Percentiles rank a stretch among this genome's conserved stretches.
These are phyloP conservation scores for Ceryle rudis DNA, from an alignment of 2,797 vertebrate species.

Conservation along the genomic window DNA sequence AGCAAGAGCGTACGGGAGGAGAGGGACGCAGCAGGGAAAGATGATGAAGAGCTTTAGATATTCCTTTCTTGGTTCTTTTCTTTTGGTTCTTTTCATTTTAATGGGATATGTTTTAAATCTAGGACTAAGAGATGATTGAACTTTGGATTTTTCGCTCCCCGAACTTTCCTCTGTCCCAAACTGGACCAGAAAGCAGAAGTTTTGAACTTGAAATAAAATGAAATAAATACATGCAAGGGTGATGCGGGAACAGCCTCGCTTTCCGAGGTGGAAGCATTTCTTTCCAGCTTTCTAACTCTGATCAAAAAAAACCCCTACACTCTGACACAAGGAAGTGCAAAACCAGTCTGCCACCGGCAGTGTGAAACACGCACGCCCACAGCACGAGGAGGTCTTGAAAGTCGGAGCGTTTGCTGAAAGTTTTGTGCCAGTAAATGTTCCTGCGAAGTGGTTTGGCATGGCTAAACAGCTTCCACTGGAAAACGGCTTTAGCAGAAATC, in stretches of 20 bases:
- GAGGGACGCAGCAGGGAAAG: background rate
- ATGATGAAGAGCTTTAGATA: background rate
- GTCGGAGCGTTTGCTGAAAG: background rate
- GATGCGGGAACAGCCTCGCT: background rate
- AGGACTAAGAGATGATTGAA: background rate
- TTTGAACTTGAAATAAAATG: background rate
- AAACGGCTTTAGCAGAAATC: background rate
- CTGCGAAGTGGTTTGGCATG: background rate
- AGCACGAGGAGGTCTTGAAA: background rate
- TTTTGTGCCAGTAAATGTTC: background rate
- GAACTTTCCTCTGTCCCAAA: background rate
- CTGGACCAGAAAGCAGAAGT: background rate
- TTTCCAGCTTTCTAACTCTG: background rate
- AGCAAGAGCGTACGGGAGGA: conserved; percentile 24
- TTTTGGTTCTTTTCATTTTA: background rate
- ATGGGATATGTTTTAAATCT: background rate
- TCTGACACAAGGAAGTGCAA: background rate
- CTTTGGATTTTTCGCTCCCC: background rate
- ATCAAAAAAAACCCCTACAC: too few species aligned
- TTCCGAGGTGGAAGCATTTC: background rate
- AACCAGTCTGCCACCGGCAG: background rate
- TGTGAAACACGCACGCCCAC: fast-evolving
- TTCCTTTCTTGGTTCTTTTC: background rate
- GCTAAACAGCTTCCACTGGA: background rate
- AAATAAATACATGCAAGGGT: background rate